Conservation (phyloP, 2,888 invertebrate species). For the Rotaria magnacalcarata region DNA sequence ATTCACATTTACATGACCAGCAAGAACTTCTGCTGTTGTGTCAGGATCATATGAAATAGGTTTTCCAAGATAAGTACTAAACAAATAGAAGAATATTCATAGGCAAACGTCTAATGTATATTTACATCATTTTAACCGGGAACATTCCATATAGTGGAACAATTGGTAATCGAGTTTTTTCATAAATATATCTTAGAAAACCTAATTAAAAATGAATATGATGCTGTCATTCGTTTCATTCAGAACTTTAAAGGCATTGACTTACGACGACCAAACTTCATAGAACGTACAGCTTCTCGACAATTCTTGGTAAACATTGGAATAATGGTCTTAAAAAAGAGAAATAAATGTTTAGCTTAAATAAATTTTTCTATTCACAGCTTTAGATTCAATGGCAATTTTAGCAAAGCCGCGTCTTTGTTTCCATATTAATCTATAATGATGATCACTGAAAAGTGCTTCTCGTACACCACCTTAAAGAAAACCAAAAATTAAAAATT, state of each 20-base stretch:
- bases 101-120: background rate
- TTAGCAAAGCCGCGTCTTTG: conserved; percentile 88
- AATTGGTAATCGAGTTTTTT: conserved; percentile 77
- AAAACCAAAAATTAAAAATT: background rate
- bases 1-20: conserved; percentile 67
- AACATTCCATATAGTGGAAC: conserved; percentile 94
- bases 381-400: conserved; percentile 87
- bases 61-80: conserved; percentile 75
- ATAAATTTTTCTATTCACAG: conserved; percentile 65
- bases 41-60: conserved; percentile 73
- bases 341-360: too few species aligned
- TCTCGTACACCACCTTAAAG: conserved; percentile 64
- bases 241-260: background rate
- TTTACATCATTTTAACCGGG: conserved; percentile 77
- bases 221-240: too few species aligned
- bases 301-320: conserved; percentile 94
- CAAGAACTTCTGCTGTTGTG: conserved; percentile 75
- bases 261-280: conserved; percentile 55
- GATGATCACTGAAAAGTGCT: conserved; percentile 88
- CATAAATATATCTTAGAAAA: conserved; percentile 76
- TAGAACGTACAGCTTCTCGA: conserved; percentile 84
- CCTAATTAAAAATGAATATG: conserved; percentile 57
- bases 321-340: conserved; percentile 72
- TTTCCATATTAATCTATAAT: conserved; percentile 85
- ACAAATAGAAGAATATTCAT: background rate